phyloP scores from a whole-genome alignment of 2,113 vertebrate species.

The Pristiophorus japonicus region DNA sequence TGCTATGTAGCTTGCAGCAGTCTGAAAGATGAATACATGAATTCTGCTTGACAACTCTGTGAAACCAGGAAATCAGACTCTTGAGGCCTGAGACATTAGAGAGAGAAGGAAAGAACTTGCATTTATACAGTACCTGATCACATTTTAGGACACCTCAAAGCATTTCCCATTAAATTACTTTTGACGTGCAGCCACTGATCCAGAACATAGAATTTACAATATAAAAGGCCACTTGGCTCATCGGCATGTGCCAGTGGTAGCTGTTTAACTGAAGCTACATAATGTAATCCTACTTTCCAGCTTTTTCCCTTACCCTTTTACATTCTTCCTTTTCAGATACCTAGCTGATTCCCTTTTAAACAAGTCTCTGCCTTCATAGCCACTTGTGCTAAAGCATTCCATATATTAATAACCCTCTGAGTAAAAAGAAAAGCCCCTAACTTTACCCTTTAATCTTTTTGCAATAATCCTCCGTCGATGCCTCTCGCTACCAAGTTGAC shows the following conservation, averaged over 20 bases:
- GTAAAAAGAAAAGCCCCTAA: background rate
- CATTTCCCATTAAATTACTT: background rate
- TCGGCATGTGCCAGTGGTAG: background rate
- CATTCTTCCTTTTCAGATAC: background rate
- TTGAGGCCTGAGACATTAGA: background rate
- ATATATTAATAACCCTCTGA: background rate
- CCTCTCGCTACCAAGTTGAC: background rate
- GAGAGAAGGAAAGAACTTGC: background rate
- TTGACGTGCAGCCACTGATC: background rate
- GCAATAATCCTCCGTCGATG: background rate
- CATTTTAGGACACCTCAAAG: background rate
- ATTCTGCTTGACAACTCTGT: background rate
- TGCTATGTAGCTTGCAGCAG: too few relatives aligned
- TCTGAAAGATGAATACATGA: too few relatives aligned
- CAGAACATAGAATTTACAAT: background rate
- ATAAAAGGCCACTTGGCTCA: background rate
- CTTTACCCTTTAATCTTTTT: background rate
- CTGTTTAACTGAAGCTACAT: background rate
- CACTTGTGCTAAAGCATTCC: background rate
- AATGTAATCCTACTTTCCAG: background rate
- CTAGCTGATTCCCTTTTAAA: background rate
- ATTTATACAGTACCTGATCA: background rate
- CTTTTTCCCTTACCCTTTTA: background rate
- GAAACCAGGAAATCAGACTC: background rate
- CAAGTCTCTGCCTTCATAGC: background rate